These are phyloP conservation scores for Thaleichthys pacificus DNA, from an alignment of 2,797 vertebrate genomes.

Conservation along the genomic window DNA sequence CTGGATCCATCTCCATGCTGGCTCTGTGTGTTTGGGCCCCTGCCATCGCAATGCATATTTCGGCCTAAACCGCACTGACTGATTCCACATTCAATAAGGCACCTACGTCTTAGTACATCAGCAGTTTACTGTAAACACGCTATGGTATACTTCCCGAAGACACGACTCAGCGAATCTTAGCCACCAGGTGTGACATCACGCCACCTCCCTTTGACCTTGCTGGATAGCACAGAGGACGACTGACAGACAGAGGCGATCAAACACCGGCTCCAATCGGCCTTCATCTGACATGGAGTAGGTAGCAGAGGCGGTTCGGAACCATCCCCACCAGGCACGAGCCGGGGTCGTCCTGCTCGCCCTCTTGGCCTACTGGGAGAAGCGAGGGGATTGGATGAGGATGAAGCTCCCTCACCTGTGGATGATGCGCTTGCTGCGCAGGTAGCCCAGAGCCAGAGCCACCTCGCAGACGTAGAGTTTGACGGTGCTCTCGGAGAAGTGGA, in stretches of 20 bases:
- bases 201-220: slow-evolving; percentile 46
- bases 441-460: slow-evolving; percentile 90
- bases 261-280: too few species aligned
- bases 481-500: slow-evolving; percentile 87
- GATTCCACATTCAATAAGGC: slow-evolving; percentile 53
- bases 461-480: slow-evolving; percentile 95
- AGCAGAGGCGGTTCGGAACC: background rate
- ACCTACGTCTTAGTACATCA: slow-evolving; percentile 16
- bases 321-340: too few species aligned
- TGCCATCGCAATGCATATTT: slow-evolving; percentile 46
- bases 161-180: slow-evolving; percentile 35
- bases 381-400: background rate
- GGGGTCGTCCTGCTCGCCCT: too few species aligned
- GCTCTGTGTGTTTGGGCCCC: slow-evolving; percentile 13
- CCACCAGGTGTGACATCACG: slow-evolving; percentile 57
- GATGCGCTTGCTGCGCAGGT: slow-evolving; percentile 86
- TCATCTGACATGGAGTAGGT: background rate
- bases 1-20: slow-evolving; percentile 43
- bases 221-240: slow-evolving; percentile 10
- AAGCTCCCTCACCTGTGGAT: slow-evolving; percentile 88
- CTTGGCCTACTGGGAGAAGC: too few species aligned
- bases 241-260: too few species aligned
- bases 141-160: slow-evolving; percentile 29
- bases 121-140: slow-evolving; percentile 17
- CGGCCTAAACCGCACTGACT: slow-evolving; percentile 62